phyloP scores from a whole-genome alignment of 2,797 vertebrate genomes.

The Nyctalus aviator region DNA sequence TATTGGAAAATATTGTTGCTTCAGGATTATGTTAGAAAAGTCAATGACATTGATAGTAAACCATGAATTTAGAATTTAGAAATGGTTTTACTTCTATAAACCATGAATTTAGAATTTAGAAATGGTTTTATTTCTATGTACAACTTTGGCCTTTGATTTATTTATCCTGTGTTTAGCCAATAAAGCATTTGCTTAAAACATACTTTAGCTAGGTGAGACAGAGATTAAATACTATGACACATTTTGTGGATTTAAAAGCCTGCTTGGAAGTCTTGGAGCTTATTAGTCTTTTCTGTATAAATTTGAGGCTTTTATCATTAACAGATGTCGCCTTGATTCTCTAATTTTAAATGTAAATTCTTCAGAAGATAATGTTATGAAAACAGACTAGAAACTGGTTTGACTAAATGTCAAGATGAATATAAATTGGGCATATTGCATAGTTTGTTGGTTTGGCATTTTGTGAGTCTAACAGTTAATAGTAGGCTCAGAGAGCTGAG shows the following conservation, averaged over 20 bases:
- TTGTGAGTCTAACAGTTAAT: background rate
- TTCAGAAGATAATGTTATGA: background rate
- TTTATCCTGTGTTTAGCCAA: background rate
- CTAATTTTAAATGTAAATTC: background rate
- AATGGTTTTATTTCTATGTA: conserved; percentile 1
- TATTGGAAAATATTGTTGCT: background rate
- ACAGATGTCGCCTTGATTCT: background rate
- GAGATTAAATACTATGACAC: background rate
- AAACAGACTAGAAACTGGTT: background rate
- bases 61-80: background rate
- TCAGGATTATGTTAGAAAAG: background rate
- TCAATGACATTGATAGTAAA: conserved; percentile 45
- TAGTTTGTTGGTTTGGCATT: background rate
- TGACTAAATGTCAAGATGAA: conserved; percentile 22
- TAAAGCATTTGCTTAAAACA: background rate
- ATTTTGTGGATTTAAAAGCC: conserved; percentile 39
- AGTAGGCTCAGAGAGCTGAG: background rate
- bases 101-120: background rate
- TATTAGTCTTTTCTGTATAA: background rate
- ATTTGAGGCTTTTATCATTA: conserved; percentile 47
- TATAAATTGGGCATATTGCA: background rate
- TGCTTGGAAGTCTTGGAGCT: background rate
- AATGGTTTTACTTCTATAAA: conserved; percentile 8
- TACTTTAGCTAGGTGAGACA: background rate
- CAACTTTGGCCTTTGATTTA: background rate